phyloP scores from a whole-genome alignment of 2,888 invertebrate genomes.

The Hofmannophila pseudospretella region DNA sequence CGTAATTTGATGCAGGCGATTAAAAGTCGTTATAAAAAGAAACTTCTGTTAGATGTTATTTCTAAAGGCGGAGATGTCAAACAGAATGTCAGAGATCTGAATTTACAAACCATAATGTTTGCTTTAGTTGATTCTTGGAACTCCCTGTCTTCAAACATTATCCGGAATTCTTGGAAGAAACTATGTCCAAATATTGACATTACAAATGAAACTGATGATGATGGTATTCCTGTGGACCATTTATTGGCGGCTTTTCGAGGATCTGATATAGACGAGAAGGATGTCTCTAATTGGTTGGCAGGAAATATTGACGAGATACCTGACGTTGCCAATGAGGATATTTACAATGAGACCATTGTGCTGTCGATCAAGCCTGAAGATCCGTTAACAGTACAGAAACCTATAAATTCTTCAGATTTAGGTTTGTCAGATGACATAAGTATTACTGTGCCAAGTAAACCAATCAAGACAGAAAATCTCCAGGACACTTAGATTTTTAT shows the following conservation, averaged over 20 bases:
- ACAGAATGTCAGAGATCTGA: conserved; percentile 22
- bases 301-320: neutral
- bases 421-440: no score
- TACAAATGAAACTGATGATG: neutral
- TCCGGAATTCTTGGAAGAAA: conserved; percentile 28
- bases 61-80: conserved; percentile 22
- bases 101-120: conserved; percentile 24
- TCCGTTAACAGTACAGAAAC: neutral
- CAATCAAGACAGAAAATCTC: neutral
- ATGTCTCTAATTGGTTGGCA: neutral
- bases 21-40: conserved; percentile 24
- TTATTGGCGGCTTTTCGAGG: neutral
- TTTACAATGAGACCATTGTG: neutral
- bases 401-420: neutral
- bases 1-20: conserved; percentile 27
- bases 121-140: conserved; percentile 28
- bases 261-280: conserved; percentile 1
- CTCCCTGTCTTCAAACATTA: conserved; percentile 20
- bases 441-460: neutral
- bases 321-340: neutral
- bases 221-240: neutral
- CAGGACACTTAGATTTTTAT: neutral
- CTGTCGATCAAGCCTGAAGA: conserved; percentile 1
- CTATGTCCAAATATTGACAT: conserved; percentile 17
- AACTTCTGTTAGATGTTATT: conserved; percentile 24